These are phyloP conservation scores for Sminthurides aquaticus DNA, from an alignment of 2,888 invertebrate genomes.

Conservation along the genomic window DNA sequence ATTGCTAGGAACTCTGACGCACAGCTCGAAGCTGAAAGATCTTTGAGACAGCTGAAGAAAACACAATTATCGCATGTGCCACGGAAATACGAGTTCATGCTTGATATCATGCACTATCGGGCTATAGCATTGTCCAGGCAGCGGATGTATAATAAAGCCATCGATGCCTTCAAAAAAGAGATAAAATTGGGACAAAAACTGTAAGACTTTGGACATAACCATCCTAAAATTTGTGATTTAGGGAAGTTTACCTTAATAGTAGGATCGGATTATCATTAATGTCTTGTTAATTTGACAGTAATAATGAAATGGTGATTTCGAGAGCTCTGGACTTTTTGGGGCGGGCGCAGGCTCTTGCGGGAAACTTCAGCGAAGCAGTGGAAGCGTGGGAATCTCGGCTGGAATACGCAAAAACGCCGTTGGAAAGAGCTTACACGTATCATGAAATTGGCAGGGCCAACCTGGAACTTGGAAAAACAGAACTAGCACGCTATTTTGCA, in stretches of 20 bases:
- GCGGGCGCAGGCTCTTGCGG: neutral
- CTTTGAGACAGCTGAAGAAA: conserved; percentile 7
- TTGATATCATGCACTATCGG: conserved; percentile 16
- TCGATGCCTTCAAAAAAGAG: conserved; percentile 3
- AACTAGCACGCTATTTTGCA: conserved; percentile 14
- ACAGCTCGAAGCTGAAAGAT: conserved; percentile 11
- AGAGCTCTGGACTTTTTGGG: conserved; percentile 3
- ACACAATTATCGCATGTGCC: conserved; percentile 6
- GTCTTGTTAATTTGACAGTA: neutral
- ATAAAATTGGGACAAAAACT: conserved; percentile 5
- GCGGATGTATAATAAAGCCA: neutral
- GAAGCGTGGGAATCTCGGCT: conserved; percentile 7
- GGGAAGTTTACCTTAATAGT: no score
- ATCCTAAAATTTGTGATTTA: no score
- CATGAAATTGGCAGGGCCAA: conserved; percentile 21
- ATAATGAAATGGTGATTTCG: neutral
- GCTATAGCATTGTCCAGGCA: conserved; percentile 10
- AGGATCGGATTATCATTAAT: no score
- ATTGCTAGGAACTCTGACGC: conserved; percentile 9
- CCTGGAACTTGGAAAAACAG: conserved; percentile 13
- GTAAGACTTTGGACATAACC: neutral
- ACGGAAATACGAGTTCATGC: conserved; percentile 12
- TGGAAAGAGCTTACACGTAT: conserved; percentile 16
- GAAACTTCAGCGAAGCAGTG: conserved; percentile 5
- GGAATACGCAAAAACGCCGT: conserved; percentile 4